Evolutionary conservation across 2,113 vertebrate species (phyloP).

Genomic region (Mola mola): DNA sequence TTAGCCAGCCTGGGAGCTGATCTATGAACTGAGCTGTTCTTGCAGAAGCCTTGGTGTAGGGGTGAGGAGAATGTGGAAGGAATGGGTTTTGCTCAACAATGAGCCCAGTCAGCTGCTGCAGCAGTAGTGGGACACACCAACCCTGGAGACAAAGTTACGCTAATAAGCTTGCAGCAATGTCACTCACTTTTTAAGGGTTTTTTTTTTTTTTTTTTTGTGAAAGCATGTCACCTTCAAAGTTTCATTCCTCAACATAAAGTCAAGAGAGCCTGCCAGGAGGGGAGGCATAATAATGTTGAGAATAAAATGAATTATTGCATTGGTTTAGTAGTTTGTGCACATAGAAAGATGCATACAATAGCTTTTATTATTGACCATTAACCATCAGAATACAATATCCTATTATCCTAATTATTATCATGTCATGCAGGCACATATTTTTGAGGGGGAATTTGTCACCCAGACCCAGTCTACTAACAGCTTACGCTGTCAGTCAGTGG

Average conservation of each 20-base stretch:
- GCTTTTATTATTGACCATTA: no score
- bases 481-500: no score
- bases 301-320: no score
- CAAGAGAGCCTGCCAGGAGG: background rate
- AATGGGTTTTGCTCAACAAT: constrained; percentile 13
- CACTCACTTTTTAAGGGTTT: background rate
- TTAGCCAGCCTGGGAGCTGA: constrained; percentile 69
- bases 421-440: no score
- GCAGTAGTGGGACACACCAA: background rate
- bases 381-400: no score
- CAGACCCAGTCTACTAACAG: no score
- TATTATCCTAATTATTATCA: no score
- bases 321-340: no score
- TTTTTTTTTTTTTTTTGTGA: background rate
- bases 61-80: constrained; percentile 20
- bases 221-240: constrained; percentile 10
- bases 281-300: no score
- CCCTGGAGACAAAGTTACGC: constrained; percentile 7
- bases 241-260: background rate
- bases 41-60: constrained; percentile 2
- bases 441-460: no score
- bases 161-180: constrained; percentile 11
- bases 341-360: no score
- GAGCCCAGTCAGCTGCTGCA: constrained; percentile 30
- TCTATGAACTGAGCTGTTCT: constrained; percentile 31